Base-by-base conservation (phyloP, 1,140 invertebrate species). In the Semibalanus balanoides region DNA sequence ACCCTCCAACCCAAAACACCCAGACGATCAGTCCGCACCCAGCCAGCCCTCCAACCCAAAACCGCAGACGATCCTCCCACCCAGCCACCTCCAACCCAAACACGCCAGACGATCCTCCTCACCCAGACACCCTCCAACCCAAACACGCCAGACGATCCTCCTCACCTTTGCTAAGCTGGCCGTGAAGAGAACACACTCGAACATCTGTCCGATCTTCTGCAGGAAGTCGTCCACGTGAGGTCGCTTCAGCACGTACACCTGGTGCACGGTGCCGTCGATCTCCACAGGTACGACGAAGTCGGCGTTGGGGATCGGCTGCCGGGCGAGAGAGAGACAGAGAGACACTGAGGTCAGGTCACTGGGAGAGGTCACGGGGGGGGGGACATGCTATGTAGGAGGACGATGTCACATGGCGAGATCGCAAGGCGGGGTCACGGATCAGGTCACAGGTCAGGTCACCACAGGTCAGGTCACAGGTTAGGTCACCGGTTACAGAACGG, bases 281-380 rank as follows among this genome's bases (percentile, higher is more conserved):
- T 99, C 97, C 70, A 99, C 97, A 79, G 97, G 97, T 82, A 99
- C 97, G 82, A 99, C 93, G 87, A 99, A 99, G 87, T 99, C 98
- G 77, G 98, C 97, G 89, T 99, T 99, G 86, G 93, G 96, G 83
- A 99, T 98, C 75, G 97, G 96, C 93, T 99, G 84, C 78, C 81
- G 78, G 70, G 77, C 75, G 35, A 73, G 64, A 25, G 75, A 64
- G 30, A 76, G 28, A 73, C 35, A 7, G 35, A 40, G 35, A 5
- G 17, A 5, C 35, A 40, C 35, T 7, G 35, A 40, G 35, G 35
- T 17, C 35, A 17, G 35, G 35, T 5, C 5, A 40, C 35, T 17
- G 35, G 35, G 5, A 5, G 35, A 17, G 35, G 35, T 40, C 35
- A 40, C n/a, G 35, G 5, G 35, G 5, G 5, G 35, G 35, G 5